A percentile compares a stretch with the other conserved stretches of the same genome.
These are phyloP conservation scores for Diplodus sargus DNA, from an alignment of 2,797 vertebrate species.

Conservation along the genomic window DNA sequence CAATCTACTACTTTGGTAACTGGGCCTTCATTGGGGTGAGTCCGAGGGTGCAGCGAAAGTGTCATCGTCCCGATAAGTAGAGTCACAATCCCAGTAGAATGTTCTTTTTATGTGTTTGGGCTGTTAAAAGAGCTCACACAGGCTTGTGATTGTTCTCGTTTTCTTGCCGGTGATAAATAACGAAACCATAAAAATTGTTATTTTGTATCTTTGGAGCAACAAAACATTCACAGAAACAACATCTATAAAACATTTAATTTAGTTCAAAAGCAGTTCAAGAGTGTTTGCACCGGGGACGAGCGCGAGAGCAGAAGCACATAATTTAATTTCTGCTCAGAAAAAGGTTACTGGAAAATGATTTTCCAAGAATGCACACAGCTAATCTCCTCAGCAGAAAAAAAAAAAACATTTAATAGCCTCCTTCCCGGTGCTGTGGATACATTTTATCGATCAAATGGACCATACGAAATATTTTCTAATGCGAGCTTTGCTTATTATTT, in stretches of 20 bases:
- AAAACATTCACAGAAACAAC: conserved; percentile 14
- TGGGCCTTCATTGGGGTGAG: conserved; percentile 98
- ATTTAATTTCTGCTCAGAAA: conserved; percentile 44
- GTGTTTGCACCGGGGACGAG: conserved; percentile 1
- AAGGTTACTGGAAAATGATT: conserved; percentile 48
- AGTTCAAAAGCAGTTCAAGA: conserved; percentile 22
- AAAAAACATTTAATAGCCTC: conserved; percentile 43
- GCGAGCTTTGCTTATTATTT: conserved; percentile 29
- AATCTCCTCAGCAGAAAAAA: conserved; percentile 33
- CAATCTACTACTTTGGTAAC: conserved; percentile 98
- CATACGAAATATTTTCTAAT: conserved; percentile 43
- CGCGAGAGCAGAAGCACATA: conserved; percentile 10
- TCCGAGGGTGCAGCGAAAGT: conserved; percentile 38
- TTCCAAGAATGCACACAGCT: conserved; percentile 35
- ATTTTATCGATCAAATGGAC: conserved; percentile 48
- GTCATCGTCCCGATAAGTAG: neutral
- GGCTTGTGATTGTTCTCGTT: neutral
- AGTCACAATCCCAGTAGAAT: neutral
- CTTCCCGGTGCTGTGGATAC: conserved; percentile 39
- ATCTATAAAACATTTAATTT: conserved; percentile 31
- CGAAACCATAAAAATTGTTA: neutral
- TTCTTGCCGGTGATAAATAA: neutral
- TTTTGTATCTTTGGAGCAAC: conserved; percentile 16
- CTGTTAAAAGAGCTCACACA: neutral
- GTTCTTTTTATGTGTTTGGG: neutral